These are phyloP conservation scores for Thecophora atra DNA, from an alignment of 2,888 invertebrate species.

Conservation along the genomic window DNA sequence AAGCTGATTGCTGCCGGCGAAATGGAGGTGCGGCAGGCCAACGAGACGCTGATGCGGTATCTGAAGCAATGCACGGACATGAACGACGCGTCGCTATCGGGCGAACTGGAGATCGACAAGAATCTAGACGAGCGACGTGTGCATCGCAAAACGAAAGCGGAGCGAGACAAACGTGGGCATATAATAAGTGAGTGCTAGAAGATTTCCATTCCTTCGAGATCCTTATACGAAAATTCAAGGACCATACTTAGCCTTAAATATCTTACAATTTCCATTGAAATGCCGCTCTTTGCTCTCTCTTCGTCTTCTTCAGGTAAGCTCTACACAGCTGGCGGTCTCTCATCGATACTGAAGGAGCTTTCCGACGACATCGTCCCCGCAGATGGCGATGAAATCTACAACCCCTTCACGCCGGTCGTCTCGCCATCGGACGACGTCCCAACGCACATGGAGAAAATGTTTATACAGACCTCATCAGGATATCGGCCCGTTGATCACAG, in stretches of 20 bases:
- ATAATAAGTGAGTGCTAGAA: conserved; percentile 60
- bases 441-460: conserved; percentile 66
- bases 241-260: too few relatives aligned
- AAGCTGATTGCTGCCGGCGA: conserved; percentile 66
- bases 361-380: conserved; percentile 66
- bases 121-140: conserved; percentile 65
- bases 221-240: too few relatives aligned
- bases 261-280: too few relatives aligned
- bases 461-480: conserved; percentile 66
- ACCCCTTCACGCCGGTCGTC: conserved; percentile 67
- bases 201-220: neutral
- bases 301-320: conserved; percentile 57
- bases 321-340: conserved; percentile 63
- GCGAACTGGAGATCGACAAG: conserved; percentile 66
- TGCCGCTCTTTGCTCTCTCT: neutral
- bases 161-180: conserved; percentile 64
- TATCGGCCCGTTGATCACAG: conserved; percentile 66
- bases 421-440: conserved; percentile 65
- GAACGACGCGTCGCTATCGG: conserved; percentile 66
- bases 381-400: conserved; percentile 66
- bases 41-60: conserved; percentile 66
- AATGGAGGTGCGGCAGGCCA: conserved; percentile 66
- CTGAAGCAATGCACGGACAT: conserved; percentile 66
- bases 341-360: conserved; percentile 65
- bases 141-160: conserved; percentile 66